phyloP scores from a whole-genome alignment of 2,113 vertebrate species.

The Miniopterus natalensis region DNA sequence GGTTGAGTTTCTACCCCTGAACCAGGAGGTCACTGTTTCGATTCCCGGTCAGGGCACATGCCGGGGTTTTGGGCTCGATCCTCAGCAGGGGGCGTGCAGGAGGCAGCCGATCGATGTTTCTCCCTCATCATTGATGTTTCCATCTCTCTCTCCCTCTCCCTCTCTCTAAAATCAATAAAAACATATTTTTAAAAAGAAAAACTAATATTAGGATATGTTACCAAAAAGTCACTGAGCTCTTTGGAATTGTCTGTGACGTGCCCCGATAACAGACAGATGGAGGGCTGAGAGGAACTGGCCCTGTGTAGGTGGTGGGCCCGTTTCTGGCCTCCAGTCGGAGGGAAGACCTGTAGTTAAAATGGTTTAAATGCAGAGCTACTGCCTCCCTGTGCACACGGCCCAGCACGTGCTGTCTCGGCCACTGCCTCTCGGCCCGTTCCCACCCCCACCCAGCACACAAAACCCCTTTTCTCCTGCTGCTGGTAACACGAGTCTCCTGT shows the following conservation, averaged over 20 bases:
- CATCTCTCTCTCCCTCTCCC: no score
- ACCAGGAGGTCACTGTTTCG: no score
- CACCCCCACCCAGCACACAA: not conserved
- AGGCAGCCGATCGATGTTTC: no score
- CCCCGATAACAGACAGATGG: slow-evolving; percentile 60
- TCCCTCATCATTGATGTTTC: no score
- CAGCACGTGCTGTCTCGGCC: not conserved
- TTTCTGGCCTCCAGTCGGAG: slow-evolving; percentile 45
- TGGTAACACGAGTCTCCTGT: not conserved
- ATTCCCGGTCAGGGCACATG: no score
- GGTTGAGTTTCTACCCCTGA: no score
- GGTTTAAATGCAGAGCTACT: not conserved
- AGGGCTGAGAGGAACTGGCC: slow-evolving; percentile 63
- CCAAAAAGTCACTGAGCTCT: slow-evolving; percentile 59
- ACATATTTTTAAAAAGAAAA: no score
- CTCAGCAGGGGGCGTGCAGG: no score
- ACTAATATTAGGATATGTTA: not conserved
- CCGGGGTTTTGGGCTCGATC: no score
- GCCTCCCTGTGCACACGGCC: not conserved
- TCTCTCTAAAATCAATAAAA: no score
- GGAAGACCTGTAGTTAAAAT: slow-evolving; percentile 58
- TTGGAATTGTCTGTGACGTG: slow-evolving; percentile 54
- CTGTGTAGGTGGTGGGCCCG: slow-evolving; percentile 16
- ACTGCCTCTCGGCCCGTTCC: not conserved
- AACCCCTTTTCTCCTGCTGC: slow-evolving; percentile 57